Conservation (phyloP, 1,140 invertebrate genomes). For the Daktulosphaira vitifoliae region DNA sequence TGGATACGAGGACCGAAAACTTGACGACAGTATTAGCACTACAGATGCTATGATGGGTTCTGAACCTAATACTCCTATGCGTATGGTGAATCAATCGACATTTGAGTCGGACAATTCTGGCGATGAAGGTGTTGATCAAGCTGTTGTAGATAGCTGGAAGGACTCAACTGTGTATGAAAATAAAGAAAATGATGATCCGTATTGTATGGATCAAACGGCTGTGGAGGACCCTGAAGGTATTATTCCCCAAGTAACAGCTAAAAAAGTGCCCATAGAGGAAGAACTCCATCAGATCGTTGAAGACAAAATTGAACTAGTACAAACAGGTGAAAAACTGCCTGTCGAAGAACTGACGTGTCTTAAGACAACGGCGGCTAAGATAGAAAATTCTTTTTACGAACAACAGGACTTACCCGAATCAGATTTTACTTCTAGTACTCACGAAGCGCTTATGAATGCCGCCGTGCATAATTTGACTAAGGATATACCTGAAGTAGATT, state of each 20-base stretch:
- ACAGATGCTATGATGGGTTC: constrained; percentile 22
- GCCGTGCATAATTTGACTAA: not conserved
- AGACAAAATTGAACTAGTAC: not conserved
- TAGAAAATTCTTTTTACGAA: not conserved
- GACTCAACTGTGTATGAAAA: too few species aligned
- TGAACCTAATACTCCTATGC: constrained; percentile 21
- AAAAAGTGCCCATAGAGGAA: too few species aligned
- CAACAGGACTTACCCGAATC: constrained; percentile 23
- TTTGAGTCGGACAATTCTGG: constrained; percentile 24
- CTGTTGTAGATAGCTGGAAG: not conserved
- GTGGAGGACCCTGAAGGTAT: constrained; percentile 16
- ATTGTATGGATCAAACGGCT: constrained; percentile 4
- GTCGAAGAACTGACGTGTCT: constrained; percentile 17
- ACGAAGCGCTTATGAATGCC: constrained; percentile 13
- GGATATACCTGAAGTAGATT: not conserved
- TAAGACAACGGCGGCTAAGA: not conserved
- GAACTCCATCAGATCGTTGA: not conserved
- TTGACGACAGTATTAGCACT: constrained; percentile 18
- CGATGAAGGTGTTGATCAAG: too few species aligned
- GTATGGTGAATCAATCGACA: constrained; percentile 23
- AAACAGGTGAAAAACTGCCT: constrained; percentile 5
- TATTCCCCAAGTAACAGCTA: not conserved
- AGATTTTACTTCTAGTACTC: constrained; percentile 3
- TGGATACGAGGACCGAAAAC: constrained; percentile 7
- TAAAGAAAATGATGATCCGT: constrained; percentile 16